phyloP scores from a whole-genome alignment of 2,113 vertebrate species.

The Petrocephalus zakoni region DNA sequence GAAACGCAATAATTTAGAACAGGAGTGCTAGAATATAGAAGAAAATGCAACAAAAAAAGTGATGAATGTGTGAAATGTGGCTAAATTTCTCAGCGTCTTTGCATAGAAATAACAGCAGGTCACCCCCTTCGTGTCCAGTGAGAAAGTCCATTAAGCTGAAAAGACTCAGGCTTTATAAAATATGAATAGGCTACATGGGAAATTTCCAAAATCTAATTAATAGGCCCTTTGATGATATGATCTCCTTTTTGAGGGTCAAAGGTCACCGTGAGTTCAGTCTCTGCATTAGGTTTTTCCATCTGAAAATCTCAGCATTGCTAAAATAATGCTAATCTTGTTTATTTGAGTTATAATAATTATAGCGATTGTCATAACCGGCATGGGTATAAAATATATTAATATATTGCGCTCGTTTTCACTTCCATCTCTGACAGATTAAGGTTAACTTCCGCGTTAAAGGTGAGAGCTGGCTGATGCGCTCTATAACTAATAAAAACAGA shows the following conservation, averaged over 20 bases:
- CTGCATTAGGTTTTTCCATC: background rate
- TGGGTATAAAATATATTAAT: background rate
- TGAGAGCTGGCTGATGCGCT: background rate
- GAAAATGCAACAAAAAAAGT: background rate
- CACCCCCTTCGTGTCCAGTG: background rate
- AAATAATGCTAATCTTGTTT: background rate
- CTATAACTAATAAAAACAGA: background rate
- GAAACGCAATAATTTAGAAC: background rate
- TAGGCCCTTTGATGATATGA: background rate
- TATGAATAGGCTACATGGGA: background rate
- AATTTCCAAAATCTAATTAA: slow-evolving; percentile 3
- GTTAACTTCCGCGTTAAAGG: background rate
- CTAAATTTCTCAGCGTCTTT: background rate
- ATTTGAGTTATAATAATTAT: slow-evolving; percentile 1
- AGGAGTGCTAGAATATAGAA: background rate
- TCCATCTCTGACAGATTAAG: slow-evolving; percentile 5
- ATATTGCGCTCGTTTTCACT: background rate
- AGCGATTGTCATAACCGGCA: background rate
- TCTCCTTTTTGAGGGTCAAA: background rate
- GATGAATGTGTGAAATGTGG: background rate
- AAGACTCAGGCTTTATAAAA: background rate
- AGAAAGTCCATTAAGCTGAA: background rate
- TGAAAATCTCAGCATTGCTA: background rate
- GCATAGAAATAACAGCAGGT: background rate
- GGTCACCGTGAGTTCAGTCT: background rate